Conservation (phyloP, 2,113 vertebrate genomes). For the Oriolus oriolus region DNA sequence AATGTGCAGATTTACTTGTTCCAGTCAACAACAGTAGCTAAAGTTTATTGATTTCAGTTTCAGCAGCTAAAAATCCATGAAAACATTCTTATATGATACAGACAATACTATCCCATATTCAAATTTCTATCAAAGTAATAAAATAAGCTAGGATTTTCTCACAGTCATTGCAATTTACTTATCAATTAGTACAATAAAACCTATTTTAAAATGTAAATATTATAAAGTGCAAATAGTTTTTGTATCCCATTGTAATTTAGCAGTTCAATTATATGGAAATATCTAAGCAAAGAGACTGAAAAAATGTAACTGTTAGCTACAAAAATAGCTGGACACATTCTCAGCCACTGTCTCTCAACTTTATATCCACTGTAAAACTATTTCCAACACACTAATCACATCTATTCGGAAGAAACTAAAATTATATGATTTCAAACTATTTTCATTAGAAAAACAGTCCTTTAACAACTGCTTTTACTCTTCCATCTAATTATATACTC, state of each 20-base stretch:
- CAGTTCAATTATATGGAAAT: not conserved
- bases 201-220: not conserved
- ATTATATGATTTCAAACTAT: constrained; percentile 46
- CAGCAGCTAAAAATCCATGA: constrained; percentile 59
- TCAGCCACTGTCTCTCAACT: constrained; percentile 30
- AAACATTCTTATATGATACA: constrained; percentile 46
- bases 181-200: constrained; percentile 2
- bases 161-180: constrained; percentile 8
- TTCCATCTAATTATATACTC: constrained; percentile 39
- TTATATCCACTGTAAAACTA: constrained; percentile 21
- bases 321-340: constrained; percentile 41
- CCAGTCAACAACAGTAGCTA: constrained; percentile 23
- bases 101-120: constrained; percentile 38
- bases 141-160: constrained; percentile 11
- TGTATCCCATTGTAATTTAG: not conserved
- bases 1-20: constrained; percentile 45
- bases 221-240: not conserved
- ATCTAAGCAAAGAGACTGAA: not conserved
- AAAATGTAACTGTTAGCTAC: not conserved
- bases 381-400: constrained; percentile 45
- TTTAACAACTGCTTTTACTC: constrained; percentile 46
- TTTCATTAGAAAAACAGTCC: constrained; percentile 43
- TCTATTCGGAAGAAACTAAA: constrained; percentile 31
- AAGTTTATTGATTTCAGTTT: constrained; percentile 54
- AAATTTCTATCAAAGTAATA: not conserved